phyloP scores from a whole-genome alignment of 2,888 invertebrate genomes.

The Mesorhabditis spiculigera region DNA sequence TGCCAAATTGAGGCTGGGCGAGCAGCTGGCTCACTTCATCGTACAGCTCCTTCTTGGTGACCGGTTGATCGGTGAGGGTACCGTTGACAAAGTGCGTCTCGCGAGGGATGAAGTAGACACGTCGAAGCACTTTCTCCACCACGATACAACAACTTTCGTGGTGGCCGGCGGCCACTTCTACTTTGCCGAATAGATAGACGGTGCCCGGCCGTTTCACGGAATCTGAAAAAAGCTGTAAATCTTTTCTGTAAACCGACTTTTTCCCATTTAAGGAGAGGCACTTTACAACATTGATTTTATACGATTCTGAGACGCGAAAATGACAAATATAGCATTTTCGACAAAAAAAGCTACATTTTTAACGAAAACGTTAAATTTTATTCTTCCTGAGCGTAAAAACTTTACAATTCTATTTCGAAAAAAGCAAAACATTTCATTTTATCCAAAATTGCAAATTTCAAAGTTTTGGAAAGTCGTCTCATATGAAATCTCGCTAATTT shows the following conservation, averaged over 20 bases:
- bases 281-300: no score
- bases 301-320: no score
- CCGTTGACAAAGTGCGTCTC: conserved; percentile 15
- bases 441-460: no score
- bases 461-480: not conserved
- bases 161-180: conserved; percentile 66
- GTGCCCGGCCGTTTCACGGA: conserved; percentile 66
- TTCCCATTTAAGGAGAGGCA: no score
- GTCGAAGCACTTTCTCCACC: conserved; percentile 79
- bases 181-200: conserved; percentile 89
- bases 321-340: no score
- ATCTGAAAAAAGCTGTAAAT: no score
- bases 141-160: conserved; percentile 82
- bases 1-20: not conserved
- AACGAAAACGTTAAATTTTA: not conserved
- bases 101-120: conserved; percentile 80
- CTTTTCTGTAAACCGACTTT: no score
- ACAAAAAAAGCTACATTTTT: not conserved
- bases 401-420: no score
- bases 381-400: no score
- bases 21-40: conserved; percentile 5
- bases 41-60: conserved; percentile 14
- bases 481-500: not conserved
- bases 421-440: no score
- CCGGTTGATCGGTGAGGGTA: conserved; percentile 18